Conservation (phyloP, 64 coral and sea anemone species). For the Montipora sp. region DNA sequence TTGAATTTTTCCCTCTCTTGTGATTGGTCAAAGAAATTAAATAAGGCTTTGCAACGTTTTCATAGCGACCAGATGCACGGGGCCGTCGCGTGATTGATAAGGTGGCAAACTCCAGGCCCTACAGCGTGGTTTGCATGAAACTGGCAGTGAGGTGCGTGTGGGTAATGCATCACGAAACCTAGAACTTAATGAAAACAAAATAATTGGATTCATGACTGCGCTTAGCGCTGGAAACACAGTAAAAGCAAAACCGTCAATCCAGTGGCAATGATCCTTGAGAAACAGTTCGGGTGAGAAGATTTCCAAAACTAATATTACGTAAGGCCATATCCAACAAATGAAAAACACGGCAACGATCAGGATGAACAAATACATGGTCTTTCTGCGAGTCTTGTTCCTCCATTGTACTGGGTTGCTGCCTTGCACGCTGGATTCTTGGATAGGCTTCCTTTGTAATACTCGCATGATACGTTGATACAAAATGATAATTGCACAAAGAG, state of each 20-base stretch:
- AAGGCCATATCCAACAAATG: not conserved
- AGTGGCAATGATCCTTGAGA: not conserved
- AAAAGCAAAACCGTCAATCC: not conserved
- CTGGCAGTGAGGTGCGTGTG: too few species aligned
- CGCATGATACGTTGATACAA: constrained; percentile 4
- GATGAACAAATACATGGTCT: not conserved
- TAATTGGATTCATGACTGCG: not conserved
- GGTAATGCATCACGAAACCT: not conserved
- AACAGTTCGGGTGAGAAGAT: not conserved
- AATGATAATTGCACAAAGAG: not conserved
- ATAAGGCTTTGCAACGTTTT: too few species aligned
- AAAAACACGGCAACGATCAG: not conserved
- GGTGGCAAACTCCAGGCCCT: too few species aligned
- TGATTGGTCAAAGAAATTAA: too few species aligned
- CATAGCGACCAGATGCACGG: too few species aligned
- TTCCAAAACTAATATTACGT: not conserved
- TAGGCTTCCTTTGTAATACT: not conserved
- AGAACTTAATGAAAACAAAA: not conserved
- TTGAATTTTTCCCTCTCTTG: too few species aligned
- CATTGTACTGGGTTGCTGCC: not conserved
- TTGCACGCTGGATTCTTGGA: too few species aligned
- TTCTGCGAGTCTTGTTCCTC: not conserved
- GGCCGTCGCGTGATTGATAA: too few species aligned
- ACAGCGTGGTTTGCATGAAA: too few species aligned
- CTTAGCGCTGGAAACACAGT: not conserved